phyloP scores from a whole-genome alignment of 2,113 vertebrate species.

The Chamaea fasciata region DNA sequence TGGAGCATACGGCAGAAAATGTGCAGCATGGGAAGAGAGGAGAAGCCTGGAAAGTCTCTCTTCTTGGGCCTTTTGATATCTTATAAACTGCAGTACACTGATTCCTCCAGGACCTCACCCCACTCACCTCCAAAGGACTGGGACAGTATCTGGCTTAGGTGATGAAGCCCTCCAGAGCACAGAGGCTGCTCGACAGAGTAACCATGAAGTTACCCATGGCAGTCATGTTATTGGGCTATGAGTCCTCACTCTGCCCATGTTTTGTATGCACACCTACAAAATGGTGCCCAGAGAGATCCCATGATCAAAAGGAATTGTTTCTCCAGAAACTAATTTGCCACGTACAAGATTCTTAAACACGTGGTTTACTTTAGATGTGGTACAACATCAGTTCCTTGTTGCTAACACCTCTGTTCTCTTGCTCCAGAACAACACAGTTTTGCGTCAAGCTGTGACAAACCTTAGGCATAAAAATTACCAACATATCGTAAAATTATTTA shows the following conservation, averaged over 20 bases:
- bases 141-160: not conserved
- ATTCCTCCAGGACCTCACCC: not conserved
- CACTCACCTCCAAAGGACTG: not conserved
- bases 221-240: not conserved
- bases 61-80: not conserved
- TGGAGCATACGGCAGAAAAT: not conserved
- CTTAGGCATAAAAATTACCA: not conserved
- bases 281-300: not conserved
- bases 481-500: not conserved
- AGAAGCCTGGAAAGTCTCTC: not conserved
- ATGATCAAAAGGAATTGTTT: not conserved
- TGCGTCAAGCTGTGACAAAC: not conserved
- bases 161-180: not conserved
- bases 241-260: not conserved
- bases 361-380: not conserved
- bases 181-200: not conserved
- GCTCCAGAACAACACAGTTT: not conserved
- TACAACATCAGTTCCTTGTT: not conserved
- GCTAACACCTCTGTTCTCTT: not conserved
- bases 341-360: not conserved
- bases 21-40: accelerated
- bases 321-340: not conserved
- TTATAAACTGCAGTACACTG: not conserved
- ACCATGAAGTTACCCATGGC: accelerated
- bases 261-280: not conserved